phyloP scores from a whole-genome alignment of 1,140 invertebrate genomes.

The Rhyacophila brunnea region DNA sequence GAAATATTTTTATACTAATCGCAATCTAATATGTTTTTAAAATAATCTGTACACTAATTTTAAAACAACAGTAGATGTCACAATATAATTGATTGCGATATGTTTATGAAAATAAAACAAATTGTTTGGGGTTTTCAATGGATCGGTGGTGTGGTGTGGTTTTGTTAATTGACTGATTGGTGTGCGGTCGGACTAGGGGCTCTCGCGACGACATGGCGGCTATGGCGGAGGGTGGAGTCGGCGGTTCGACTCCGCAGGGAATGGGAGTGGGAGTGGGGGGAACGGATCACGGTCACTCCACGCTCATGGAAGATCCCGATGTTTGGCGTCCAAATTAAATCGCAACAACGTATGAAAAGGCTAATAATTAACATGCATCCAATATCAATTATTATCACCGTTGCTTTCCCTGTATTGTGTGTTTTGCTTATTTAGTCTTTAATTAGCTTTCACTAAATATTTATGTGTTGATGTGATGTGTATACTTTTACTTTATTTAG shows the following conservation, averaged over 20 bases:
- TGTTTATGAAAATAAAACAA: no score
- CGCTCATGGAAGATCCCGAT: constrained; percentile 85
- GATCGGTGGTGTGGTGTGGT: constrained; percentile 5
- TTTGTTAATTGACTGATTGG: background rate
- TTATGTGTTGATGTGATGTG: no score
- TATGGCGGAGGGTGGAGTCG: constrained; percentile 65
- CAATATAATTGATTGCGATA: no score
- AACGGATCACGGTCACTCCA: constrained; percentile 69
- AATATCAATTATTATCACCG: no score
- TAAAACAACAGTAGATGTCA: no score
- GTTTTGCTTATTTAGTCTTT: no score
- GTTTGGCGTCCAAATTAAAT: constrained; percentile 86
- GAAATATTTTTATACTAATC: no score
- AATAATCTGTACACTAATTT: no score
- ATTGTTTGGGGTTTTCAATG: no score
- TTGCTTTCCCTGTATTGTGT: no score
- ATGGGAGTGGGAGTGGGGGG: constrained; percentile 54
- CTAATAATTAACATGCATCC: constrained; percentile 39
- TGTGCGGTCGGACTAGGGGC: constrained; percentile 58
- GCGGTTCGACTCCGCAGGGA: constrained; percentile 60
- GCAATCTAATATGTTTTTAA: no score
- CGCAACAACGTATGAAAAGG: constrained; percentile 41
- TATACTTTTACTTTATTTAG: no score
- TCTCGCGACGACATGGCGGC: constrained; percentile 80
- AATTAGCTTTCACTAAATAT: background rate